Evolutionary conservation across 92 coral and sea anemone species (phyloP), one percentile per base, ranked within the genome.

Genomic region (Phenganax subtilis): DNA sequence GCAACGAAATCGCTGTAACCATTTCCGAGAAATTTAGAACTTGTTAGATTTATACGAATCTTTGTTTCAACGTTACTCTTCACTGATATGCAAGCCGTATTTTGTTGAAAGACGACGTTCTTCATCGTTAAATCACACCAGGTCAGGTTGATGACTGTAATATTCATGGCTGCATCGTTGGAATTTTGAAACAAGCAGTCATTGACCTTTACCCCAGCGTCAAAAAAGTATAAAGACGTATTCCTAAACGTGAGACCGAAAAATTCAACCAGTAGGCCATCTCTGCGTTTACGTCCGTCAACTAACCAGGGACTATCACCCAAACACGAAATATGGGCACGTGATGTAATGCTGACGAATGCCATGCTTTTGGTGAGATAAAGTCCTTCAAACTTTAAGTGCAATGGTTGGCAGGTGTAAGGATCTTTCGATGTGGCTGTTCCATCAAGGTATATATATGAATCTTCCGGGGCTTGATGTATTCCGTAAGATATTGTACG

Each of bases 211-310:
- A 44, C 57, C 8, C 66, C 55, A 56, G 76, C 83, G 47, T 85
- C 84, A 7, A 77, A 67, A 68, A 85, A 78, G 72, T 66, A 70
- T 53, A 85, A 74, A 15, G 84, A 76, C 28, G 87, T 68, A 14
- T 58, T 62, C 60, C 20, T 12, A 67, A 85, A 85, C 10, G 59
- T n/a, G 12, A 85, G 87, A 37, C 71, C 84, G 52, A 80, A 72
- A 29, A 85, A 71, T 37, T 37, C 37, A 51, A 71, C 81, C 17
- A 55, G 37, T 28, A 72, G 17, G 8, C 80, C 71, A 10, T 51
- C 51, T 44, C 11, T 8, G 60, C 51, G 31, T 20, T 20, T 14
- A 59, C 75, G 28, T 75, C 87, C 87, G 71, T 84, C 57, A 16
- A 76, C 57, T 3, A 84, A 12, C 87, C 87, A 84, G 65, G 53